phyloP scores from a whole-genome alignment of 1,140 invertebrate genomes.

The Brachionus plicatilis region DNA sequence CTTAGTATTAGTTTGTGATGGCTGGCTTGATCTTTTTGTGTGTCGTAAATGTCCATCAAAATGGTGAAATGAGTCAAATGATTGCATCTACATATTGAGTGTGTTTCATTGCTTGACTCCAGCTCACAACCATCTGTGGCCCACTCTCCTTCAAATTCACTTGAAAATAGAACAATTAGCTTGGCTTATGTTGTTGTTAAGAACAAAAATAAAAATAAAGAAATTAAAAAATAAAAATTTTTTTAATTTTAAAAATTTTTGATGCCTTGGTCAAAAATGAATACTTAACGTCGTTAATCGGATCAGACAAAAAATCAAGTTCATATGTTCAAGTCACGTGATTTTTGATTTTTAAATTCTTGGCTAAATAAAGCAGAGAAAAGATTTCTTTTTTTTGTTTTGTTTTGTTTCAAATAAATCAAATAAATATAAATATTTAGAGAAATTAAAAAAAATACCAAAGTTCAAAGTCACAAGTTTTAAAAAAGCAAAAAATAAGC shows the following conservation, averaged over 20 bases:
- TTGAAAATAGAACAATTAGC: neutral
- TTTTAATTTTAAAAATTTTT: too few relatives aligned
- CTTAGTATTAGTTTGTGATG: neutral
- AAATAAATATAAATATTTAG: neutral
- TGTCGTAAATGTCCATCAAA: conserved; percentile 50
- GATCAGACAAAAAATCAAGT: too few relatives aligned
- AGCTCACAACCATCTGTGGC: conserved; percentile 81
- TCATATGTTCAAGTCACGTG: too few relatives aligned
- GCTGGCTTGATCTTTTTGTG: neutral
- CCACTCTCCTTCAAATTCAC: conserved; percentile 61
- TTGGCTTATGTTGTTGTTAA: too few relatives aligned
- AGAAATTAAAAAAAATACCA: neutral
- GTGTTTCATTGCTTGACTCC: conserved; percentile 72
- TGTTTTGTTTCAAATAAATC: too few relatives aligned
- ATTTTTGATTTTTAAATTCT: too few relatives aligned
- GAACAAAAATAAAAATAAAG: neutral
- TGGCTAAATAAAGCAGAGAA: too few relatives aligned
- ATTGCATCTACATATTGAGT: conserved; percentile 83
- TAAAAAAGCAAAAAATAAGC: neutral
- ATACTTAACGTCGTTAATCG: neutral
- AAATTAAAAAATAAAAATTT: too few relatives aligned
- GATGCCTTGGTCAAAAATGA: neutral
- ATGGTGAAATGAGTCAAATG: conserved; percentile 94
- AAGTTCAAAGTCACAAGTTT: neutral
- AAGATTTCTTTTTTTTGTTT: neutral